phyloP scores from a whole-genome alignment of 2,113 vertebrate genomes.

The Lophius piscatorius region DNA sequence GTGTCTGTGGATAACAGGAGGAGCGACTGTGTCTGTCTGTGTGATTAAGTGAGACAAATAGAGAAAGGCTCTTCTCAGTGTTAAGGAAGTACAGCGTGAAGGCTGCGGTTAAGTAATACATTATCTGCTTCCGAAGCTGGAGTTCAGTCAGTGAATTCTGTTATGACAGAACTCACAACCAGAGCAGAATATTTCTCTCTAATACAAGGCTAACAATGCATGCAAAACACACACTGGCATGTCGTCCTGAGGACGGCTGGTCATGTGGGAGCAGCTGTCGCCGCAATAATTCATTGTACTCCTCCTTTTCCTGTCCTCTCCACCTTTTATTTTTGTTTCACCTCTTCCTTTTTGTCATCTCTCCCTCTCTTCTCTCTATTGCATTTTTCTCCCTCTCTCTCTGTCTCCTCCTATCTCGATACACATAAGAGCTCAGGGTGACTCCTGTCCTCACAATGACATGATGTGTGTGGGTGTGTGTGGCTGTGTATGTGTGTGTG shows the following conservation, averaged over 20 bases:
- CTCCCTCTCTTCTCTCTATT: conserved; percentile 1
- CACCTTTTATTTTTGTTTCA: too few relatives aligned
- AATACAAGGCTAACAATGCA: too few relatives aligned
- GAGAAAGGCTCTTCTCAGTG: neutral
- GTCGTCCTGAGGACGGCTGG: neutral
- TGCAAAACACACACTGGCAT: neutral
- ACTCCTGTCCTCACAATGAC: conserved; percentile 12
- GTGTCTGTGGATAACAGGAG: too few relatives aligned
- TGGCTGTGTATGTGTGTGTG: neutral
- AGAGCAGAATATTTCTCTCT: too few relatives aligned
- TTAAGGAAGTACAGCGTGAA: neutral
- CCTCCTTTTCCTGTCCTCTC: too few relatives aligned
- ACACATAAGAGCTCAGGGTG: conserved; percentile 25
- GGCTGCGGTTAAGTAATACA: conserved; percentile 4
- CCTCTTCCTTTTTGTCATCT: neutral
- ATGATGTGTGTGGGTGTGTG: neutral
- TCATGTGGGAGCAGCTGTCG: conserved; percentile 28
- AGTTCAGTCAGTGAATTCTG: too few relatives aligned
- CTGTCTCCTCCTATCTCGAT: neutral
- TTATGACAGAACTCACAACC: too few relatives aligned
- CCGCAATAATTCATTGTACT: too few relatives aligned
- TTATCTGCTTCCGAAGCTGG: conserved; percentile 1
- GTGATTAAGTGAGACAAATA: neutral
- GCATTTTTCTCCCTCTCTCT: neutral
- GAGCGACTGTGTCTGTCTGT: too few relatives aligned